Evolutionary conservation across 2,888 invertebrate genomes (phyloP), one percentile per base, ranked within the genome.

Genomic region (Cantharis nigra): DNA sequence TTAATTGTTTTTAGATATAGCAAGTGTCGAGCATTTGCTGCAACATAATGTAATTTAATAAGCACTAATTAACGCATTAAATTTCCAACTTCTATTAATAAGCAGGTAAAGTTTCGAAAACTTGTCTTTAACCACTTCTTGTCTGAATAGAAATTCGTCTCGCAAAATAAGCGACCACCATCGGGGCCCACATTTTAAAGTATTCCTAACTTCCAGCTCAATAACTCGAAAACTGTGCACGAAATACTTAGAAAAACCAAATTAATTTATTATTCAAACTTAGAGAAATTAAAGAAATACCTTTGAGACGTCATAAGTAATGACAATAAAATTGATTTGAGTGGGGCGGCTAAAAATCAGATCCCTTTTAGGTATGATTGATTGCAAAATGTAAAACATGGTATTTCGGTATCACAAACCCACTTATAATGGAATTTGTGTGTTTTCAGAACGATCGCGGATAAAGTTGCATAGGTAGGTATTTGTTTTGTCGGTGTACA

Each of bases 1-100:
- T 70, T 75, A 75, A 70, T 70, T 63, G 33, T 70, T 71, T 63
- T 20, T 20, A 28, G 23, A 23, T 23, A 26, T 26, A 20, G 65
- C 65, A 67, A 67, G 65, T 67, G 65, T 23, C n/a, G 11, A 23
- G 23, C 65, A 67, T 67, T 67, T 67, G 65, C 26, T 67, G 65
- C 65, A 67, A n/a, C 18, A 23, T 67, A 67, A 49, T 49, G n/a
- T 49, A 49, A n/a, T 49, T 49, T n/a, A 49, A 49, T 49, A 49
- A 49, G 49, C 49, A 49, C n/a, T 49, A 49, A 49, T 49, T 49
- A 49, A n/a, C 49, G n/a, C 49, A 49, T 49, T 49, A 49, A n/a
- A 49, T 49, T 49, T 49, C 49, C 9, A 49, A 49, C 49, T 49
- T 49, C 49, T 49, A n/a, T 49, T 49, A 49, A 49, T 49, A 49